Conservation (phyloP, 2,888 invertebrate species). For the Xylota sylvarum region DNA sequence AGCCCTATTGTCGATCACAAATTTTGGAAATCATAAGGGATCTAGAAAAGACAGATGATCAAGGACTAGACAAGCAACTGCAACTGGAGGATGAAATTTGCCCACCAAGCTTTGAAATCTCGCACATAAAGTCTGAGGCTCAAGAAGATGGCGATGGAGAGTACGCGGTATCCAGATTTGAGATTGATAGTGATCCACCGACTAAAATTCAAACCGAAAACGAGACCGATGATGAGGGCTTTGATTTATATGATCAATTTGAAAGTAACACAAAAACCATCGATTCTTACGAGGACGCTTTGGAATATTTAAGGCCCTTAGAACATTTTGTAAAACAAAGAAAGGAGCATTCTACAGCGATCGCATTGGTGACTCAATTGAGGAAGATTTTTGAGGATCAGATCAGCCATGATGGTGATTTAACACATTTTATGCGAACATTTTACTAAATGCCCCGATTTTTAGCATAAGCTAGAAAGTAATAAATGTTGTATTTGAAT, state of each 20-base stretch:
- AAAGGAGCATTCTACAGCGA: neutral
- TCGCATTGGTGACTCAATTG: neutral
- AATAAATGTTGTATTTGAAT: no score
- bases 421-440: no score
- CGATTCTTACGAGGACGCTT: neutral
- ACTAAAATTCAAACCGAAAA: neutral
- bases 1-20: neutral
- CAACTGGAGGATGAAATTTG: neutral
- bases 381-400: neutral
- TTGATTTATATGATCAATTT: neutral
- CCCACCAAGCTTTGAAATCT: neutral
- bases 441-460: no score
- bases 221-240: neutral
- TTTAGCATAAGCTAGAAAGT: no score
- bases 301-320: conserved; percentile 10
- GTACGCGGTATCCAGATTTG: neutral
- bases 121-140: neutral
- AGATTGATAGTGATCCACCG: neutral
- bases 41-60: neutral
- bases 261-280: neutral
- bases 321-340: neutral
- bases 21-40: neutral
- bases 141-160: neutral
- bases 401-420: no score
- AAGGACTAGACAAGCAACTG: neutral